Evolutionary conservation across 2,113 vertebrate genomes (phyloP).

Genomic region (Ceyx cyanopectus): DNA sequence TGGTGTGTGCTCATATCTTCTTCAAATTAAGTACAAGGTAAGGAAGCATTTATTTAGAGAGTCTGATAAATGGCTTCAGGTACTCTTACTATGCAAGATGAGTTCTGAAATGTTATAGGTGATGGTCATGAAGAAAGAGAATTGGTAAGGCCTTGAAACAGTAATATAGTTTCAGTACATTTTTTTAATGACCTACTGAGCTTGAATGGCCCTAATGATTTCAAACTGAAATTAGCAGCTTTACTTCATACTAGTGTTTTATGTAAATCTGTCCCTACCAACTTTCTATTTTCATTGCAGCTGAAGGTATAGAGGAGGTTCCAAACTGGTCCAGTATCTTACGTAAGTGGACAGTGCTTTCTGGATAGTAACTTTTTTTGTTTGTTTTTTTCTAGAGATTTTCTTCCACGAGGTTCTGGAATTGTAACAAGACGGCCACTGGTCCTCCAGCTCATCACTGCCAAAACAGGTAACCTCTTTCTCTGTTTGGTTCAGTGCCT

Average conservation of each 20-base stretch:
- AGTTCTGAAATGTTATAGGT: not conserved
- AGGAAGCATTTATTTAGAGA: not conserved
- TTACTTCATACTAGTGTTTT: not conserved
- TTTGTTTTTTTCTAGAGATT: conserved; percentile 75
- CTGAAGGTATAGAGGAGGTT: not conserved
- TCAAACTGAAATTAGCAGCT: not conserved
- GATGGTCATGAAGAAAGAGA: not conserved
- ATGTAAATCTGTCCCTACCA: not conserved
- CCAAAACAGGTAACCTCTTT: conserved; percentile 78
- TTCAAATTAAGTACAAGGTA: not conserved
- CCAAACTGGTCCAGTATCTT: not conserved
- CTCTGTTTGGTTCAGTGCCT: not conserved
- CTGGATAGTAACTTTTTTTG: not conserved
- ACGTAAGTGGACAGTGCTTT: not conserved
- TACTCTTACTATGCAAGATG: not conserved
- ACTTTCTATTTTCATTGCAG: not conserved
- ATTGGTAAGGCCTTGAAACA: not conserved
- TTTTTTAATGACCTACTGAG: not conserved
- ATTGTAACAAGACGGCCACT: conserved; percentile 81
- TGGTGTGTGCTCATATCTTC: not conserved
- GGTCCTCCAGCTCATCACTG: conserved; percentile 81
- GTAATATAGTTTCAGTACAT: not conserved
- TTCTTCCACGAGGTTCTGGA: conserved; percentile 83
- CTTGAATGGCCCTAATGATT: not conserved
- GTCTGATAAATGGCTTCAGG: not conserved